phyloP scores from a whole-genome alignment of 2,797 vertebrate species.

The Leptoclinus maculatus region DNA sequence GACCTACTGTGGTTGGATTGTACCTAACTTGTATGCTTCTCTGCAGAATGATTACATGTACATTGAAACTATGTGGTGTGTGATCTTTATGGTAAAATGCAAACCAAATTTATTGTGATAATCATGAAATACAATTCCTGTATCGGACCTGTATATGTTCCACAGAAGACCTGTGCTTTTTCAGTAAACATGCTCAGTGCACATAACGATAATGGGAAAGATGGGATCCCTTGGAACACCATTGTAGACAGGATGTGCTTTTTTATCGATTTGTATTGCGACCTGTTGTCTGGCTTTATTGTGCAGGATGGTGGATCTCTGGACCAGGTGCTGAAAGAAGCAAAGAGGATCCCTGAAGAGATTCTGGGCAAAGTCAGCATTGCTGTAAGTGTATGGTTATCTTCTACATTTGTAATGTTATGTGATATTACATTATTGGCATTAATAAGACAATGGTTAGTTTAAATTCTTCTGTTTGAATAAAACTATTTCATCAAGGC shows the following conservation, averaged over 20 bases:
- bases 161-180: not conserved
- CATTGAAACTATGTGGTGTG: too few species aligned
- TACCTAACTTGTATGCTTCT: not conserved
- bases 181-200: not conserved
- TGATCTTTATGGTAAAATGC: not conserved
- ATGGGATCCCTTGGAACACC: not conserved
- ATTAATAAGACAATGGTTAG: too few species aligned
- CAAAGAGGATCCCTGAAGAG: conserved; percentile 90
- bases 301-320: conserved; percentile 89
- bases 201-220: not conserved
- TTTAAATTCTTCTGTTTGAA: too few species aligned
- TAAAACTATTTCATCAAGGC: not conserved
- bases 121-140: not conserved
- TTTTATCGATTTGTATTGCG: not conserved
- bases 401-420: not conserved
- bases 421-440: not conserved
- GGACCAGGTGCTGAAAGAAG: conserved; percentile 92
- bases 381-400: conserved; percentile 83
- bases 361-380: conserved; percentile 94
- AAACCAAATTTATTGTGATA: not conserved
- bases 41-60: too few species aligned
- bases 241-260: not conserved
- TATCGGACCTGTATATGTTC: not conserved
- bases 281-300: not conserved
- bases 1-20: too few species aligned